A percentile compares a stretch with the other conserved stretches of the same genome.
These are phyloP conservation scores for Dromius quadrimaculatus DNA, from an alignment of 2,888 invertebrate species.

Conservation along the genomic window DNA sequence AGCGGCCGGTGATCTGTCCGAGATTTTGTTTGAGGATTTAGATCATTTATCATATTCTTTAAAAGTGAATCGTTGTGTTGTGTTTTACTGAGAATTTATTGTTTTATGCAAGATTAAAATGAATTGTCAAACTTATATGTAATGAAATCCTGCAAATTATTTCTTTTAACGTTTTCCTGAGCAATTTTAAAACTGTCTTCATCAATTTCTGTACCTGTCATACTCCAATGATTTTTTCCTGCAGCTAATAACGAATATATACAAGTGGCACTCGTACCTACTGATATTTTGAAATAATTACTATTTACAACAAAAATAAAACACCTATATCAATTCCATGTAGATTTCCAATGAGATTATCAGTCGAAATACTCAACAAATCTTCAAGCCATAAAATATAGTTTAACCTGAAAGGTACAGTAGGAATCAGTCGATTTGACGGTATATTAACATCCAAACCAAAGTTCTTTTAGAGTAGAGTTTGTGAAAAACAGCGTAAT, in stretches of 20 bases:
- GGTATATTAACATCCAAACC: constrained; percentile 84
- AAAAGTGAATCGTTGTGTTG: too few relatives aligned
- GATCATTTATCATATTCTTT: constrained; percentile 65
- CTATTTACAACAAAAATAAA: too few relatives aligned
- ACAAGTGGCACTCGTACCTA: constrained; percentile 92
- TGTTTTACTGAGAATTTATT: constrained; percentile 70
- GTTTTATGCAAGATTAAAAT: constrained; percentile 18
- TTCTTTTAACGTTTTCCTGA: constrained; percentile 77
- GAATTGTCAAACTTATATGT: constrained; percentile 66
- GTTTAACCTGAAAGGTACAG: constrained; percentile 93
- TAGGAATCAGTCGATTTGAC: constrained; percentile 86
- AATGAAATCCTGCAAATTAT: constrained; percentile 77
- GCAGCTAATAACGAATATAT: constrained; percentile 91
- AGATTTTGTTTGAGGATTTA: constrained; percentile 63
- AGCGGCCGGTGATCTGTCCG: constrained; percentile 68
- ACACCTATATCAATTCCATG: constrained; percentile 70
- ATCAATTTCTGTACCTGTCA: constrained; percentile 90
- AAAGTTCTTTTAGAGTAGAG: constrained; percentile 89
- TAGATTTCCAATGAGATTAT: constrained; percentile 62
- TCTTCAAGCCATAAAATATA: constrained; percentile 97
- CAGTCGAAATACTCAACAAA: constrained; percentile 59
- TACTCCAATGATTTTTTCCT: constrained; percentile 84
- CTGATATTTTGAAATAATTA: constrained; percentile 78
- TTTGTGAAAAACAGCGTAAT: constrained; percentile 81
- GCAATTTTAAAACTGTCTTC: constrained; percentile 77